A percentile compares a stretch with the other conserved stretches of the same genome.
Conservation (phyloP, 2,888 invertebrate species). For the Diarsia rubi region DNA sequence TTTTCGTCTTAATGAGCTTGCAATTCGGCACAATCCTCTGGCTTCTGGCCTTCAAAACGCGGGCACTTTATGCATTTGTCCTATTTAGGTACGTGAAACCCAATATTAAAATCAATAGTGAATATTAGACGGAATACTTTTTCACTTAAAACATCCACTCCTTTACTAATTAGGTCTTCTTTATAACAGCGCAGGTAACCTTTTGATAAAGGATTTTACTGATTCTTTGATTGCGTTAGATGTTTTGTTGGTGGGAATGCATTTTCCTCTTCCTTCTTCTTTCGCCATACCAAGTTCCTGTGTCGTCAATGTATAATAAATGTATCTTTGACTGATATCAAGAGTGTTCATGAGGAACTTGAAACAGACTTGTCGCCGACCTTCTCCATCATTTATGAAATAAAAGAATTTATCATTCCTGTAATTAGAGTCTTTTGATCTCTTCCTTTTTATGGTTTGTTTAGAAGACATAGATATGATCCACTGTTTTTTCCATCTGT, state of each 20-base stretch:
- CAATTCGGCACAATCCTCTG: constrained; percentile 2
- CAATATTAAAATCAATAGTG: constrained; percentile 1
- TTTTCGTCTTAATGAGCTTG: constrained; percentile 11
- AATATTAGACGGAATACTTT: constrained; percentile 1
- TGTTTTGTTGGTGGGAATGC: constrained; percentile 8
- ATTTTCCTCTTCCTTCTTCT: constrained; percentile 1
- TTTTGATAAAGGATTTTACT: constrained; percentile 3
- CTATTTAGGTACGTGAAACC: constrained; percentile 13
- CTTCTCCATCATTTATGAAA: constrained; percentile 4
- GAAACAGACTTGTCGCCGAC: not conserved
- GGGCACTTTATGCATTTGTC: constrained; percentile 13
- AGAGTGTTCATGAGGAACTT: not conserved
- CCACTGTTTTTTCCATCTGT: not conserved
- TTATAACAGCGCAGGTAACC: constrained; percentile 6
- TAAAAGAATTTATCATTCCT: not conserved
- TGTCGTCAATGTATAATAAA: not conserved
- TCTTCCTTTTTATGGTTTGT: not conserved
- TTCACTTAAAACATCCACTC: constrained; percentile 8
- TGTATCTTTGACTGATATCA: not conserved
- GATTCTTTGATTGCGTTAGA: constrained; percentile 5
- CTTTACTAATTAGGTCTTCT: constrained; percentile 2
- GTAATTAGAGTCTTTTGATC: not conserved
- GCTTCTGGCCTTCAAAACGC: constrained; percentile 6
- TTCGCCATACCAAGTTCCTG: not conserved
- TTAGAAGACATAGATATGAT: not conserved